phyloP scores from a whole-genome alignment of 2,113 vertebrate species.

The Neodon shergylaensis region DNA sequence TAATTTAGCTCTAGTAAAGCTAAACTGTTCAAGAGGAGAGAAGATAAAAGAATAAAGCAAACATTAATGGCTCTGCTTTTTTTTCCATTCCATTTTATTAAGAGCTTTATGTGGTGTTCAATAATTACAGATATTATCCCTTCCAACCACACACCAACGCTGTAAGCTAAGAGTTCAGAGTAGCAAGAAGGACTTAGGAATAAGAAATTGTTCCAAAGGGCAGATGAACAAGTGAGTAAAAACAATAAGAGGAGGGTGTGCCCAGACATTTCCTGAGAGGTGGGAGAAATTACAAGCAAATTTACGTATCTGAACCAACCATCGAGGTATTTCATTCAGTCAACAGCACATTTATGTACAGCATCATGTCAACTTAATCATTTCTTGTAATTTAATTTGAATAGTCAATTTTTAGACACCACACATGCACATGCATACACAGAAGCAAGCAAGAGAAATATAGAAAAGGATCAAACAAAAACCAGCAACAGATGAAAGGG shows the following conservation, averaged over 20 bases:
- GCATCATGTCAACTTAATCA: background rate
- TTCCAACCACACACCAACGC: background rate
- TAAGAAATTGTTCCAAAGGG: slow-evolving; percentile 1
- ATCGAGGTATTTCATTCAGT: slow-evolving; percentile 18
- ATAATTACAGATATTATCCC: background rate
- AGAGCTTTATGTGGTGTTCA: background rate
- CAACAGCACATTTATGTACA: background rate
- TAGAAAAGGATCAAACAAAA: slow-evolving; percentile 27
- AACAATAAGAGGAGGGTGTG: background rate
- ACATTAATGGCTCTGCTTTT: slow-evolving; percentile 27
- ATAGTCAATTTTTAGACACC: background rate
- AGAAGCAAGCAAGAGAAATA: background rate
- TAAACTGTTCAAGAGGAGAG: slow-evolving; percentile 24
- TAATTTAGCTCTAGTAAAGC: slow-evolving; percentile 49
- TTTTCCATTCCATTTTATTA: slow-evolving; percentile 10
- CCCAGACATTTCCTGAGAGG: background rate
- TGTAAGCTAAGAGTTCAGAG: background rate
- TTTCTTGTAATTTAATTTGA: slow-evolving; percentile 23
- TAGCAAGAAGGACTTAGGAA: background rate
- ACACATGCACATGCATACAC: background rate
- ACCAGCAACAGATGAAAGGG: slow-evolving; percentile 49
- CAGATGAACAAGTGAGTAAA: background rate
- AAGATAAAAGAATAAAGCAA: slow-evolving; percentile 42
- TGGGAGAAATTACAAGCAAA: background rate
- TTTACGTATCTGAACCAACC: background rate